Evolutionary conservation across 2,888 invertebrate species (phyloP).

Genomic region (Pachliopta kotzebuea): DNA sequence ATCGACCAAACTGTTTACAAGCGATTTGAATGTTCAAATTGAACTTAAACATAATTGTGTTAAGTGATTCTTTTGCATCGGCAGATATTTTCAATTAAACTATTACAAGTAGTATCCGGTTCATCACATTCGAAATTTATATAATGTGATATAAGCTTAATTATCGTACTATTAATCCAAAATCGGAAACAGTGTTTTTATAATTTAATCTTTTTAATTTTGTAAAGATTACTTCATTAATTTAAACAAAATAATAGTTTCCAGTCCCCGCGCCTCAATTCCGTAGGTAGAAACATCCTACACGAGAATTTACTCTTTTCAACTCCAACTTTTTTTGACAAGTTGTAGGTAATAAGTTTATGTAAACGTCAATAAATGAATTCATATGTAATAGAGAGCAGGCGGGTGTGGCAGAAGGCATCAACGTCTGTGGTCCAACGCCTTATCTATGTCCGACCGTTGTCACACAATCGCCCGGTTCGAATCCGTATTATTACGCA

Average conservation of each 20-base stretch:
- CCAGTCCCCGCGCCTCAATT: no score
- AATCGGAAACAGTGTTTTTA: neutral
- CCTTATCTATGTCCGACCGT: slow-evolving; percentile 30
- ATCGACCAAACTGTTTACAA: neutral
- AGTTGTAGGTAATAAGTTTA: slow-evolving; percentile 4
- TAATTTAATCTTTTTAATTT: no score
- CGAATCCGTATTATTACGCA: slow-evolving; percentile 33
- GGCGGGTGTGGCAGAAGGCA: slow-evolving; percentile 15
- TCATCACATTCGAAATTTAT: slow-evolving; percentile 18
- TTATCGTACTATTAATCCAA: neutral
- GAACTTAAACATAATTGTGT: slow-evolving; percentile 3
- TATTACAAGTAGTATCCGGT: slow-evolving; percentile 15
- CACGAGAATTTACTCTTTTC: no score
- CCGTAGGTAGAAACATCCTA: no score
- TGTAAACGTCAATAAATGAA: slow-evolving; percentile 10
- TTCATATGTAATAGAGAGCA: neutral
- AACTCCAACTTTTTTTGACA: neutral
- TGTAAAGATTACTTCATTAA: no score
- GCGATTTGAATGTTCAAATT: neutral
- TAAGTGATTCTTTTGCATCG: slow-evolving; percentile 12
- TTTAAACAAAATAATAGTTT: no score
- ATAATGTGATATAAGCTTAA: slow-evolving; percentile 3
- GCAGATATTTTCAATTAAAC: slow-evolving; percentile 1
- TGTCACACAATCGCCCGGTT: slow-evolving; percentile 24
- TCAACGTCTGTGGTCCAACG: slow-evolving; percentile 48